Evolutionary conservation across 2,797 vertebrate genomes (phyloP).

Genomic region (Amblyopsis hoosieri): DNA sequence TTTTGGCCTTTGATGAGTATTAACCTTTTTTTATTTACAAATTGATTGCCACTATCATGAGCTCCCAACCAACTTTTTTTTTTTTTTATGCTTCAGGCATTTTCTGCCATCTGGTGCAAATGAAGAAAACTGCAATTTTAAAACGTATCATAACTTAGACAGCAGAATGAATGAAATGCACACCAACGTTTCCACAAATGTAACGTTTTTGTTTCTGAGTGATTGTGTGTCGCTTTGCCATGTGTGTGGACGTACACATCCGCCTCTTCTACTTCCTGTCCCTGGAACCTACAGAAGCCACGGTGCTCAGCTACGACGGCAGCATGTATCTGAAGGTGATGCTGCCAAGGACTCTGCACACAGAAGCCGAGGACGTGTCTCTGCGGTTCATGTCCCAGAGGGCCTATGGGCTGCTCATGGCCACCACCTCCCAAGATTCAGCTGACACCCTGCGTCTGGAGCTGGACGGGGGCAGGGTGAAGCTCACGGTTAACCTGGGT

Average conservation of each 20-base stretch:
- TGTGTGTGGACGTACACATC: too few relatives aligned
- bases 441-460: conserved; percentile 94
- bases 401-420: conserved; percentile 92
- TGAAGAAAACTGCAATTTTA: conserved; percentile 67
- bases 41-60: conserved; percentile 45
- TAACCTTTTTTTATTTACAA: conserved; percentile 51
- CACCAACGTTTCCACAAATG: too few relatives aligned
- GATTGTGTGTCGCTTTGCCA: too few relatives aligned
- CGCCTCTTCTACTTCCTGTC: too few relatives aligned
- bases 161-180: neutral
- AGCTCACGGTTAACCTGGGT: conserved; percentile 96
- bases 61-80: conserved; percentile 9
- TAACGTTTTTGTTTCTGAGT: neutral
- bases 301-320: conserved; percentile 92
- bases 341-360: conserved; percentile 87
- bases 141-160: conserved; percentile 41
- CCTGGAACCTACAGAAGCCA: conserved; percentile 80
- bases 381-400: conserved; percentile 95
- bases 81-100: conserved; percentile 52
- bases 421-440: conserved; percentile 94
- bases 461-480: conserved; percentile 92
- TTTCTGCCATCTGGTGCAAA: conserved; percentile 78
- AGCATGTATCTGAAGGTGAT: conserved; percentile 96
- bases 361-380: conserved; percentile 92
- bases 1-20: conserved; percentile 50